A percentile compares a stretch with the other conserved stretches of the same genome.
phyloP scores from a whole-genome alignment of 1,140 invertebrate species.

The Drosophila repleta region DNA sequence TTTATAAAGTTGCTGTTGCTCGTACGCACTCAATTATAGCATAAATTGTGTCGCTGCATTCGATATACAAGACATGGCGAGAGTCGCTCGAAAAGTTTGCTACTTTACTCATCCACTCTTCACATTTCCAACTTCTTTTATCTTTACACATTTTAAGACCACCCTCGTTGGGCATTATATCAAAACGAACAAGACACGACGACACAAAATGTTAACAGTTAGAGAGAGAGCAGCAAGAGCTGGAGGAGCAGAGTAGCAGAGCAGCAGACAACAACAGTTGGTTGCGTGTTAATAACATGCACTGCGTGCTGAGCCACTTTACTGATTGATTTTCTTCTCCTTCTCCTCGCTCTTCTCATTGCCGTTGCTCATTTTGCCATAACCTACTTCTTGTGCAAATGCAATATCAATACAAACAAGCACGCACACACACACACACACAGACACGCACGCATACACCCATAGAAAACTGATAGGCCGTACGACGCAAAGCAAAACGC shows the following conservation, averaged over 20 bases:
- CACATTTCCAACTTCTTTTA: no score
- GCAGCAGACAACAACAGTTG: constrained; percentile 54
- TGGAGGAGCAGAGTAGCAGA: constrained; percentile 1
- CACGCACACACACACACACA: constrained; percentile 26
- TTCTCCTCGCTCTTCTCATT: constrained; percentile 4
- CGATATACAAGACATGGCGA: constrained; percentile 19
- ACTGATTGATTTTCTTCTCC: constrained; percentile 49
- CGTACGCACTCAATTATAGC: constrained; percentile 63
- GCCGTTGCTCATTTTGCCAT: constrained; percentile 63
- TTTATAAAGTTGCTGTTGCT: constrained; percentile 47
- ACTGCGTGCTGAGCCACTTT: constrained; percentile 50
- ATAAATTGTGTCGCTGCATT: constrained; percentile 65
- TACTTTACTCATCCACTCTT: no score
- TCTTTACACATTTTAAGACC: no score
- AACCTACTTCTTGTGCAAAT: constrained; percentile 73
- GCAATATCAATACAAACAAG: constrained; percentile 49
- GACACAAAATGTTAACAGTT: constrained; percentile 33
- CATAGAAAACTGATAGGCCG: constrained; percentile 54
- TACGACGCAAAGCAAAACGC: constrained; percentile 43
- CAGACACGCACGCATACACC: constrained; percentile 26
- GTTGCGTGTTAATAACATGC: constrained; percentile 66
- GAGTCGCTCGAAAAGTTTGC: no score
- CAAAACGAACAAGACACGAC: constrained; percentile 49
- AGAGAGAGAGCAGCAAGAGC: constrained; percentile 4
- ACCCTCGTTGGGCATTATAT: no score